These are phyloP conservation scores for Lycocorax pyrrhopterus DNA, from an alignment of 2,113 vertebrate genomes.

Conservation along the genomic window DNA sequence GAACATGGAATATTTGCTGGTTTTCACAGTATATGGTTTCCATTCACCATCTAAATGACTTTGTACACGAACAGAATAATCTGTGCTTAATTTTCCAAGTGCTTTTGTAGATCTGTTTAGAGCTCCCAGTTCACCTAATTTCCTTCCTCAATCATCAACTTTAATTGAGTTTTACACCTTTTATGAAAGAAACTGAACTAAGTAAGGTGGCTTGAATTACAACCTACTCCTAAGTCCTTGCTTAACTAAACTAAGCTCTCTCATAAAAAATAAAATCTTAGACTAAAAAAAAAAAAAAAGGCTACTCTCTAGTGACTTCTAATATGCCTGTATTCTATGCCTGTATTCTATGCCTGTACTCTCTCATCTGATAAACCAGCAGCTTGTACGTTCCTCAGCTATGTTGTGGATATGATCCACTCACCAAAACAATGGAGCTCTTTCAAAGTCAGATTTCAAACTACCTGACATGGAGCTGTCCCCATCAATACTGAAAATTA, in stretches of 20 bases:
- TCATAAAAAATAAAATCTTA: neutral
- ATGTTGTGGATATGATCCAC: neutral
- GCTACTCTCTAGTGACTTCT: neutral
- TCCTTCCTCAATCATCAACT: neutral
- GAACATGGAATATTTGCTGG: constrained; percentile 7
- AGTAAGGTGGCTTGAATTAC: neutral
- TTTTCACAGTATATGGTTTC: constrained; percentile 26
- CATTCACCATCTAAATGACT: constrained; percentile 31
- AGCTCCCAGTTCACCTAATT: neutral
- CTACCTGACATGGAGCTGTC: neutral
- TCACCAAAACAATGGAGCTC: neutral
- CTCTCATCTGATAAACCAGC: neutral
- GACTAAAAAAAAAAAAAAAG: neutral
- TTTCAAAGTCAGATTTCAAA: neutral
- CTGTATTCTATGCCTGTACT: neutral
- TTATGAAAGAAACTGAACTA: neutral
- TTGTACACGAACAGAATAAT: constrained; percentile 11
- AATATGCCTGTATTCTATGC: neutral
- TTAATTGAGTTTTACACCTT: neutral
- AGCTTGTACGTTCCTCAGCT: neutral
- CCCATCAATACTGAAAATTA: neutral
- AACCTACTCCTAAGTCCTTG: neutral
- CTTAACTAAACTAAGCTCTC: neutral
- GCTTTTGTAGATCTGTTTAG: neutral
- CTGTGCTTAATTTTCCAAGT: neutral